Evolutionary conservation across 2,113 vertebrate species (phyloP), one percentile per base, ranked within the genome.

Genomic region (Baryphthengus martii): DNA sequence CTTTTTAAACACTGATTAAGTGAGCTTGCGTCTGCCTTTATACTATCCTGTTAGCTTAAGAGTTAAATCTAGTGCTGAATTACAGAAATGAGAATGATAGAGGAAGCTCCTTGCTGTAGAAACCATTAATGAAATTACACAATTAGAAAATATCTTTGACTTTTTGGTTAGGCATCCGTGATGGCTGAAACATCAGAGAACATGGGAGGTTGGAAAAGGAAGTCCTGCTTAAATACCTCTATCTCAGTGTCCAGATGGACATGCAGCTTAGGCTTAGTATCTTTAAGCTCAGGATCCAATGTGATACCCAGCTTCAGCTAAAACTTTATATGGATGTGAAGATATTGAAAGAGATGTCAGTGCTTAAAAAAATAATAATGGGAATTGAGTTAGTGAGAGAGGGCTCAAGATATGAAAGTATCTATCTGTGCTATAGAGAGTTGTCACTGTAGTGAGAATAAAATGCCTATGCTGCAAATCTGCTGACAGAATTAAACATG

Each of bases 241-340:
- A 89, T 95, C 92, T 95, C 66, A 40, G 29, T 72, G 72, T 90
- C 95, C 97, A 94, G 85, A 95, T 95, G 94, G 88, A 90, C 59
- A 29, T 92, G 66, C 68, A 95, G 89, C 81, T 95, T 74, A 92
- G 40, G 78, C 93, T 96, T 88, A 86, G 77, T 91, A 74, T 85
- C 65, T 88, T 66, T 89, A 87, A 96, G 78, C 92, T 53, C 45
- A 90, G 85, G 28, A 90, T 96, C 58, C 73, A 78, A 14, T 56
- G 59, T 74, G 79, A 93, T 77, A 75, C 10, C 31, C 72, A 68
- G 82, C 92, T 94, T 90, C 21, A 77, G 62, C 88, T 95, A 62
- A 90, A 91, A 73, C 89, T 79, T 55, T 72, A 35, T 78, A 13
- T 71, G 80, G 65, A 55, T 79, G 45, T 79, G 77, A 93, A 96